Conservation (phyloP, 2,797 vertebrate species). For the Rhinophrynus dorsalis region DNA sequence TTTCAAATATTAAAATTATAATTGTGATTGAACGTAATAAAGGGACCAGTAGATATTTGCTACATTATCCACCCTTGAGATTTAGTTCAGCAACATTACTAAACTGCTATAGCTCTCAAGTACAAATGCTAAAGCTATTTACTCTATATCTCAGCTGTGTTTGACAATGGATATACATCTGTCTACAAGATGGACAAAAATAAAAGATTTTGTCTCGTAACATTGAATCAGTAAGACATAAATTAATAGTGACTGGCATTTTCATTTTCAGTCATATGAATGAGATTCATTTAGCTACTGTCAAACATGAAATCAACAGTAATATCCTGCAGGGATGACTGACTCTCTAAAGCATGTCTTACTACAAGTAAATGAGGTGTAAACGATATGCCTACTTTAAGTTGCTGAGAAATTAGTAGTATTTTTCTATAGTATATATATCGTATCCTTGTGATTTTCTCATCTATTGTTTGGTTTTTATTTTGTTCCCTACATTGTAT, state of each 20-base stretch:
- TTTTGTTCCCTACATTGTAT: no score
- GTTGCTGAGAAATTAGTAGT: neutral
- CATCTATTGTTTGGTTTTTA: no score
- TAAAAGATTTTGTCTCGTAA: slow-evolving; percentile 16
- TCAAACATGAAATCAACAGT: slow-evolving; percentile 46
- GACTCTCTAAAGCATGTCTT: slow-evolving; percentile 11
- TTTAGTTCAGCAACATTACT: no score
- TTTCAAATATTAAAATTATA: neutral
- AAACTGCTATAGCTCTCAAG: no score
- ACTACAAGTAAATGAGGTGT: neutral
- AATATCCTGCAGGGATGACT: slow-evolving; percentile 38
- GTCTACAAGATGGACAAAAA: slow-evolving; percentile 12
- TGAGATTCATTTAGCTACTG: slow-evolving; percentile 34
- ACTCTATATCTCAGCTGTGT: neutral
- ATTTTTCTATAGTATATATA: no score
- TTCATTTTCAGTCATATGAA: slow-evolving; percentile 37
- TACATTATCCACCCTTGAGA: no score
- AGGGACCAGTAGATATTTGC: no score
- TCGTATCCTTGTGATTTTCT: no score
- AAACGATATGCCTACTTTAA: neutral
- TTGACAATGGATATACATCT: slow-evolving; percentile 6
- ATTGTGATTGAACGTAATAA: slow-evolving; percentile 5
- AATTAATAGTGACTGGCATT: slow-evolving; percentile 19
- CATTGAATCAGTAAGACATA: slow-evolving; percentile 23
- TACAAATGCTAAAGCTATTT: no score